Conservation (phyloP, 2,797 vertebrate species). For the Margarornis squamiger region DNA sequence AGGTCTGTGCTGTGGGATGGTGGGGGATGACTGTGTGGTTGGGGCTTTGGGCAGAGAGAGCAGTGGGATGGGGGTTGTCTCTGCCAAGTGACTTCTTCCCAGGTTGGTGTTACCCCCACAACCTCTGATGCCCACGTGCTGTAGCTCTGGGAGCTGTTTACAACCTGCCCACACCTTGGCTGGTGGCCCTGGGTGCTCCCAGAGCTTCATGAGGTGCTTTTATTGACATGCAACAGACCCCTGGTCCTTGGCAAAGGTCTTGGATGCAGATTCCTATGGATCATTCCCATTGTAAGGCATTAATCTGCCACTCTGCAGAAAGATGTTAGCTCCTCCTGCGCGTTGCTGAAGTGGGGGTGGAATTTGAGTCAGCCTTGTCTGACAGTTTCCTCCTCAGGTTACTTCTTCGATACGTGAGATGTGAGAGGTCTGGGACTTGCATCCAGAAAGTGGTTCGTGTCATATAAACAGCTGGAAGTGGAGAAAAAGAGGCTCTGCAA, state of each 20-base stretch:
- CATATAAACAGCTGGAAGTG: conserved; percentile 24
- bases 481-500: not conserved
- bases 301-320: conserved; percentile 1
- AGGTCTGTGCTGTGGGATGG: not conserved
- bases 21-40: not conserved
- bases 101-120: fast-evolving
- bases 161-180: fast-evolving
- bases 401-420: not conserved
- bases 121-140: fast-evolving
- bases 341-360: not conserved
- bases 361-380: not conserved
- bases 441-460: conserved; percentile 2
- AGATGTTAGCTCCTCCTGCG: conserved; percentile 7
- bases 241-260: fast-evolving
- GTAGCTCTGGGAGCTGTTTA: not conserved
- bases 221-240: not conserved
- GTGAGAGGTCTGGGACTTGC: conserved; percentile 29
- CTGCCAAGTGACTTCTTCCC: not conserved
- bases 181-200: fast-evolving
- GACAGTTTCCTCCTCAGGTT: conserved; percentile 27
- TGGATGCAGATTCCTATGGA: not conserved
- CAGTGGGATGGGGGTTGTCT: not conserved
- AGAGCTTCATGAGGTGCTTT: not conserved
- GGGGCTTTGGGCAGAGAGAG: not conserved
- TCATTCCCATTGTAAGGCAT: not conserved